These are phyloP conservation scores for Venustoraphidia nigricollis DNA, from an alignment of 2,888 invertebrate species.

Conservation along the genomic window DNA sequence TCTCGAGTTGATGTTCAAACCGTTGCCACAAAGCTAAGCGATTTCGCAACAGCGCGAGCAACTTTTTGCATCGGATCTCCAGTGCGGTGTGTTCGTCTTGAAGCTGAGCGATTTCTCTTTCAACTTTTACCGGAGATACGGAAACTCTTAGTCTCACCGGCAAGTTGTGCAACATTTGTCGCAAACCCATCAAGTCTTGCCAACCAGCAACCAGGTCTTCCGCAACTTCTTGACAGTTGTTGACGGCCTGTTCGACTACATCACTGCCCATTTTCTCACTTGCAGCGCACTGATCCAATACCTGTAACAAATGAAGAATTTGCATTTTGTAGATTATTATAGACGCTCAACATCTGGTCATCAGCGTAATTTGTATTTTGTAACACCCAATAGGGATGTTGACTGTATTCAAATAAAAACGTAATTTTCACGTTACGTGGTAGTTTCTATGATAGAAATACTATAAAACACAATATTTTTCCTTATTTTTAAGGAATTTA, in stretches of 20 bases:
- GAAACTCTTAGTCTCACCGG: slow-evolving; percentile 60
- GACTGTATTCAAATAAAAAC: too few relatives aligned
- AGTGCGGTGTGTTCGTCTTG: slow-evolving; percentile 60
- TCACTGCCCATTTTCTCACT: slow-evolving; percentile 61
- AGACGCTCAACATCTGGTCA: too few relatives aligned
- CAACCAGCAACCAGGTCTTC: slow-evolving; percentile 56
- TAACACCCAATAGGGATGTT: too few relatives aligned
- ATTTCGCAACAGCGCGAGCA: slow-evolving; percentile 46
- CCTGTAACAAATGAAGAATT: slow-evolving; percentile 19
- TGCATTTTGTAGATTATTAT: too few relatives aligned
- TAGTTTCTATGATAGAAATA: too few relatives aligned
- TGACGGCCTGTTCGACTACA: slow-evolving; percentile 58
- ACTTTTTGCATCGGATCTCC: slow-evolving; percentile 52
- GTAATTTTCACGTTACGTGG: too few relatives aligned
- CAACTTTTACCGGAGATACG: slow-evolving; percentile 60
- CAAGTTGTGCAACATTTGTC: slow-evolving; percentile 62
- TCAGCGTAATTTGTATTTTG: too few relatives aligned
- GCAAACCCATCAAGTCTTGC: slow-evolving; percentile 60
- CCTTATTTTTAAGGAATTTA: too few relatives aligned
- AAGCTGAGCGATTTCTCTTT: slow-evolving; percentile 56
- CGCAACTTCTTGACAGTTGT: slow-evolving; percentile 52
- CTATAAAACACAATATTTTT: too few relatives aligned
- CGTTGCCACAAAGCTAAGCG: slow-evolving; percentile 58
- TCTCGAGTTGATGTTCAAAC: slow-evolving; percentile 61
- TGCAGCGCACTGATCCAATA: slow-evolving; percentile 57